Evolutionary conservation across 2,888 invertebrate genomes (phyloP).

Genomic region (Pheosia gnoma): DNA sequence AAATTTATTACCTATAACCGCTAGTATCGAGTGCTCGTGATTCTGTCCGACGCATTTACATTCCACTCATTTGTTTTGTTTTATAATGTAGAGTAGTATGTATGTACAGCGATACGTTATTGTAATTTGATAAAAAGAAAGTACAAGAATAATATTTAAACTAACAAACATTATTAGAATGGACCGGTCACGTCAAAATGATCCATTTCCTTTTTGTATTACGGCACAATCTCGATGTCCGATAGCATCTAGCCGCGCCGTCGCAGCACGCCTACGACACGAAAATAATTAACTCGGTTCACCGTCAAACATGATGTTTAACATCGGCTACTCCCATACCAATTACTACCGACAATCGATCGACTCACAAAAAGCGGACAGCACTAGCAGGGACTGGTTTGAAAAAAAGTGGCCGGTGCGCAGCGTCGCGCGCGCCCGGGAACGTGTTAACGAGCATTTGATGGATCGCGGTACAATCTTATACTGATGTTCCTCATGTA

Average conservation of each 20-base stretch:
- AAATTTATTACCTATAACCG: conserved; percentile 48
- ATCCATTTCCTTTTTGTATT: conserved; percentile 69
- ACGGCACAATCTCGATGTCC: conserved; percentile 62
- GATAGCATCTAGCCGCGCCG: conserved; percentile 65
- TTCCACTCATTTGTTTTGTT: conserved; percentile 36
- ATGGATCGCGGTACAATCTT: conserved; percentile 75
- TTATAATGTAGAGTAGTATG: no score
- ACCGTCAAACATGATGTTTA: conserved; percentile 79
- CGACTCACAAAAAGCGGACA: conserved; percentile 69
- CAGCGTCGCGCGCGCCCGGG: conserved; percentile 44
- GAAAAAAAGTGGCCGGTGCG: conserved; percentile 54
- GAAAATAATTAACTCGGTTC: conserved; percentile 80
- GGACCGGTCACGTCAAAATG: conserved; percentile 55
- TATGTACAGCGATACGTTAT: neutral
- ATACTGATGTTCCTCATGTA: conserved; percentile 52
- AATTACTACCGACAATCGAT: conserved; percentile 80
- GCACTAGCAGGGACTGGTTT: conserved; percentile 67
- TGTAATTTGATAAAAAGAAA: neutral
- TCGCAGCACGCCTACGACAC: conserved; percentile 75
- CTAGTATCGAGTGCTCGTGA: conserved; percentile 50
- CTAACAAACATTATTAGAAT: conserved; percentile 57
- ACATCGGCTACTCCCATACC: conserved; percentile 81
- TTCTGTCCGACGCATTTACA: conserved; percentile 49
- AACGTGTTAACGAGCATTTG: conserved; percentile 79
- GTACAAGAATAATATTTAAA: conserved; percentile 38